These are phyloP conservation scores for Clanis bilineata DNA, from an alignment of 2,888 invertebrate species.

Conservation along the genomic window DNA sequence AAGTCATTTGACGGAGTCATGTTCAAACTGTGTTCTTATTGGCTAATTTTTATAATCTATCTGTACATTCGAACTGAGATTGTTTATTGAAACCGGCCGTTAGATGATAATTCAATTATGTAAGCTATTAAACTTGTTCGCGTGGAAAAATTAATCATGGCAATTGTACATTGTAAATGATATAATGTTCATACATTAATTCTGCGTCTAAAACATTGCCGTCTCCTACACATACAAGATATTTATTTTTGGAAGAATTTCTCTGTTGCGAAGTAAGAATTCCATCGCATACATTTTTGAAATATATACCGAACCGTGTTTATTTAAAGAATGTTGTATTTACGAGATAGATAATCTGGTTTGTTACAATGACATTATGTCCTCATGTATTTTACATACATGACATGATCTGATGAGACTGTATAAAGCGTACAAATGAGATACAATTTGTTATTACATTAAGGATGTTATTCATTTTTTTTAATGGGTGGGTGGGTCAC, in stretches of 20 bases:
- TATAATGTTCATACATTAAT: background rate
- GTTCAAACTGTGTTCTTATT: too few relatives aligned
- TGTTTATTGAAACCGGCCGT: too few relatives aligned
- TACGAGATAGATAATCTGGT: background rate
- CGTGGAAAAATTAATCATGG: background rate
- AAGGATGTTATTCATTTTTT: too few relatives aligned
- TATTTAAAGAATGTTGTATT: conserved; percentile 17
- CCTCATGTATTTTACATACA: background rate
- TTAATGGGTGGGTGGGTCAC: too few relatives aligned
- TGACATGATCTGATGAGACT: background rate
- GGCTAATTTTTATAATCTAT: too few relatives aligned
- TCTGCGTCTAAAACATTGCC: background rate
- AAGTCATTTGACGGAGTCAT: too few relatives aligned
- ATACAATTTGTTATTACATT: too few relatives aligned
- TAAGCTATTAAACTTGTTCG: background rate
- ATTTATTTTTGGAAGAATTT: conserved; percentile 10
- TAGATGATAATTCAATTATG: too few relatives aligned
- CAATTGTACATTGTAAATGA: background rate
- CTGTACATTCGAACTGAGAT: too few relatives aligned
- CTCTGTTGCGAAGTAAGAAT: background rate
- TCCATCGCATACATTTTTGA: background rate
- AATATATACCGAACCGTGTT: conserved; percentile 6
- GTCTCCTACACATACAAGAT: background rate
- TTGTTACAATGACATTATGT: background rate
- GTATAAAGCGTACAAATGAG: too few relatives aligned